phyloP scores from a whole-genome alignment of 2,113 vertebrate species.

The Gymnorhina tibicen region DNA sequence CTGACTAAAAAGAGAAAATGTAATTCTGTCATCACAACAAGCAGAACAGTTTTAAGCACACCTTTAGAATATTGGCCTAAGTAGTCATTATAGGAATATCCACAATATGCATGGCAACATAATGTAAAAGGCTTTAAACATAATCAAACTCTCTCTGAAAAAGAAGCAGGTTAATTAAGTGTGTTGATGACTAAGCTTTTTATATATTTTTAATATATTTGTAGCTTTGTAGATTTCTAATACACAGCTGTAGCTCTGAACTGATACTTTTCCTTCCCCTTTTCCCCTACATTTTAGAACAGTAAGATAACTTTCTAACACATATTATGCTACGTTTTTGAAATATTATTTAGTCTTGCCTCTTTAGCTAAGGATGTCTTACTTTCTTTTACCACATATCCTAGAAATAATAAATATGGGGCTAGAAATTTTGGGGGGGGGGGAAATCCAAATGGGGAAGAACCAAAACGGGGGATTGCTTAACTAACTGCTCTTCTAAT shows the following conservation, averaged over 20 bases:
- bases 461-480: neutral
- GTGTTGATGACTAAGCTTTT: neutral
- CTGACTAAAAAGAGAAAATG: neutral
- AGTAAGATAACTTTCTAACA: neutral
- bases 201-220: neutral
- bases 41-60: neutral
- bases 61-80: neutral
- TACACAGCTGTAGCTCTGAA: neutral
- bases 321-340: too few species aligned
- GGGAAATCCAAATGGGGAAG: neutral
- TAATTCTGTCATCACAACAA: neutral
- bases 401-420: neutral
- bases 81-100: neutral
- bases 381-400: neutral
- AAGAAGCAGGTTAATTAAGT: neutral
- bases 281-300: neutral
- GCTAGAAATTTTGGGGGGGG: rapidly evolving
- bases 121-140: neutral
- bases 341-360: neutral
- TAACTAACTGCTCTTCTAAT: neutral
- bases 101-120: neutral
- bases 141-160: neutral
- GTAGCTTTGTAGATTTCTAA: neutral
- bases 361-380: neutral
- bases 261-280: neutral